Evolutionary conservation across 2,113 vertebrate species (phyloP), one percentile per base, ranked within the genome.

Genomic region (Anas platyrhynchos): DNA sequence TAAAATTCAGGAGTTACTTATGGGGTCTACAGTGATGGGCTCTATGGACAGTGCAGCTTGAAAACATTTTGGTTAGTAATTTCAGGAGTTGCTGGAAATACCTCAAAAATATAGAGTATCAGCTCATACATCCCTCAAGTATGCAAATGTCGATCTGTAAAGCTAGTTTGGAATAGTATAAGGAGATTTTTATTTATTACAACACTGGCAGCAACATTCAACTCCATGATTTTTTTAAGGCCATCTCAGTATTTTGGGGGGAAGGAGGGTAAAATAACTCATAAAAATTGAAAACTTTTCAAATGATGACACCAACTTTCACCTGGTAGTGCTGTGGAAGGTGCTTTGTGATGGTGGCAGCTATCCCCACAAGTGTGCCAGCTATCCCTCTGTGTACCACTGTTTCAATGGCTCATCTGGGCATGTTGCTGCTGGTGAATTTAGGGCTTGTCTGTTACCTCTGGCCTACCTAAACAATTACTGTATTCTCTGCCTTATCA

Each of bases 41-140:
- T 82, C 14, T 56, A 34, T 13, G 8, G 29, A 63, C 29, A 79
- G 32, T 25, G 67, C 23, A 88, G 38, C 48, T 73, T 71, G n/a
- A 66, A 83, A 74, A 73, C 11, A 1, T n/a, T 93, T 91, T 73
- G 38, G 11, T 88, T 86, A 63, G 71, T 88, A 86, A 90, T 71
- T 14, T 15, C 21, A 86, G 25, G 15, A 81, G 56, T 16, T 54
- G 17, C 32, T 78, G 43, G 46, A 87, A 52, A 31, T 25, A 74
- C 46, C 56, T 88, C 46, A 27, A 77, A 69, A 86, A 74, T 74
- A 62, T 5, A 22, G 11, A 6, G 11, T 56, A n/a, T 62, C 59
- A 62, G 59, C 54, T 78, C 66, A 46, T 52, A 56, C 68, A 69
- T 77, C 41, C 59, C 56, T 91, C 68, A 75, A 83, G 50, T 83